Conservation (phyloP, 2,113 vertebrate species). For the Ellobius talpinus region DNA sequence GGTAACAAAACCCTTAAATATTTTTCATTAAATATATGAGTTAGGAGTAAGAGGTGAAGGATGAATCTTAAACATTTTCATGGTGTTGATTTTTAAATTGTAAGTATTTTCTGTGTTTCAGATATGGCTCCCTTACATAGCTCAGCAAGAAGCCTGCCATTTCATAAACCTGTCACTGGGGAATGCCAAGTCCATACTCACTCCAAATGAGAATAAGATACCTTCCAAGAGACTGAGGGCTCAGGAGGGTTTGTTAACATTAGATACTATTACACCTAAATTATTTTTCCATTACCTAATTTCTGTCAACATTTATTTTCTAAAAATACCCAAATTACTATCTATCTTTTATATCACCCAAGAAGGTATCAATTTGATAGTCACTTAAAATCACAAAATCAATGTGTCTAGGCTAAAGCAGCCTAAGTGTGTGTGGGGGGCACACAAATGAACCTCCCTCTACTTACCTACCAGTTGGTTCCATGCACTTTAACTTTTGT, state of each 20-base stretch:
- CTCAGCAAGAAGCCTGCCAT: background rate
- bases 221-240: background rate
- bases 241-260: background rate
- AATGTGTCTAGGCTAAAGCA: background rate
- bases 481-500: background rate
- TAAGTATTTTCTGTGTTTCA: slow-evolving; percentile 50
- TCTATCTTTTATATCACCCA: background rate
- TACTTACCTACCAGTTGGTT: background rate
- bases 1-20: slow-evolving; percentile 60
- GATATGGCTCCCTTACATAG: slow-evolving; percentile 7
- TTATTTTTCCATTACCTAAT: background rate
- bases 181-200: background rate
- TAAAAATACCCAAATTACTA: background rate
- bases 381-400: background rate
- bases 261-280: background rate
- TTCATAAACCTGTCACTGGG: background rate
- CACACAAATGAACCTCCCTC: background rate
- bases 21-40: slow-evolving; percentile 54
- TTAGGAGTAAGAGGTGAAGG: background rate
- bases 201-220: background rate
- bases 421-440: too few relatives aligned
- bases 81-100: slow-evolving; percentile 18
- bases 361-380: background rate
- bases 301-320: background rate
- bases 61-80: slow-evolving; percentile 40